These are phyloP conservation scores for Scaptomyza hsui DNA, from an alignment of 1,140 invertebrate species.

Conservation along the genomic window DNA sequence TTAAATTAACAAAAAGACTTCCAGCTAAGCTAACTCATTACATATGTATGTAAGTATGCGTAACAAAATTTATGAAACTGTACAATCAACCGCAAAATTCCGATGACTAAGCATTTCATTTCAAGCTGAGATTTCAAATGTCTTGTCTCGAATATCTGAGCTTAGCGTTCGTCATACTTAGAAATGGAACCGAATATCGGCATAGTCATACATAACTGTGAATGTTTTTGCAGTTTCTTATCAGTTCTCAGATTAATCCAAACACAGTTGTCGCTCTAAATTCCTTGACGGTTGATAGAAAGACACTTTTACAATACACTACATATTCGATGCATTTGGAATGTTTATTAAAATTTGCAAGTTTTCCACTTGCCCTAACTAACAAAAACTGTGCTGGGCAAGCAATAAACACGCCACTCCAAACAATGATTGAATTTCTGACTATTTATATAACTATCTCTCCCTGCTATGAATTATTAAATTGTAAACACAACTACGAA, in stretches of 20 bases:
- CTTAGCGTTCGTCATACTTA: conserved; percentile 25
- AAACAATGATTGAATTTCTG: not conserved
- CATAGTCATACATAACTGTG: not conserved
- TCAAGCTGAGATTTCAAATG: not conserved
- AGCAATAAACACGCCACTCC: not conserved
- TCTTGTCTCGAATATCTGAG: not conserved
- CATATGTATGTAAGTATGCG: not conserved
- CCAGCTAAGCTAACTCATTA: conserved; percentile 33
- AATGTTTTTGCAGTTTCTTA: conserved; percentile 11
- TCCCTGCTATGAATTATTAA: not conserved
- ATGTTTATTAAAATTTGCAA: too few species aligned
- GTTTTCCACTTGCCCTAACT: too few species aligned
- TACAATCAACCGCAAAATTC: conserved; percentile 7
- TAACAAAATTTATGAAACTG: not conserved
- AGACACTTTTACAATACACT: too few species aligned
- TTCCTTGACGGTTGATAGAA: too few species aligned
- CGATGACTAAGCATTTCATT: conserved; percentile 16
- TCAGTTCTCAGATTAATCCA: conserved; percentile 18
- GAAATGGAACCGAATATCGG: not conserved
- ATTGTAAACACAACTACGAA: not conserved
- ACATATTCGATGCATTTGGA: too few species aligned
- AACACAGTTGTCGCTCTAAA: not conserved
- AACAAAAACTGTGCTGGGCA: too few species aligned
- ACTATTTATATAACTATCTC: not conserved
- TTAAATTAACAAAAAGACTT: conserved; percentile 57